Evolutionary conservation across 2,888 invertebrate species (phyloP).

Genomic region (Apamea epomidion): DNA sequence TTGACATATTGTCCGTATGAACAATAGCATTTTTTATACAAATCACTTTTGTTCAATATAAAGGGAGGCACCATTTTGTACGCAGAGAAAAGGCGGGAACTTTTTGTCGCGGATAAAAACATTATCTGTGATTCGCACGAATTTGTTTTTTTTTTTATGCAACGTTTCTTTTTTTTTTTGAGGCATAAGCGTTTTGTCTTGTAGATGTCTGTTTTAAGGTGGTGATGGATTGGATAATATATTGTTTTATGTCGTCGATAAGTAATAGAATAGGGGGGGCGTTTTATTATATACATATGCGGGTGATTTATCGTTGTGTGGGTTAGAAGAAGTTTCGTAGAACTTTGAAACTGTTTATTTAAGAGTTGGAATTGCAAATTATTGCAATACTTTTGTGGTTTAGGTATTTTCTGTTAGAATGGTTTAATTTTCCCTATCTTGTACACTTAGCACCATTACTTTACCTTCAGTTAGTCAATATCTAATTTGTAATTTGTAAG

Average conservation of each 20-base stretch:
- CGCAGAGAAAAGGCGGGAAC: slow-evolving; percentile 62
- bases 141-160: slow-evolving; percentile 62
- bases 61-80: slow-evolving; percentile 69
- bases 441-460: too few species aligned
- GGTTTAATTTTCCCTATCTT: background rate
- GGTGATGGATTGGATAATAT: slow-evolving; percentile 45
- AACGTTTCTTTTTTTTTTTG: slow-evolving; percentile 51
- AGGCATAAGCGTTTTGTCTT: slow-evolving; percentile 50
- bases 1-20: slow-evolving; percentile 82
- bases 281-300: slow-evolving; percentile 25
- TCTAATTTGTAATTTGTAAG: too few species aligned
- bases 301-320: slow-evolving; percentile 21
- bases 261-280: slow-evolving; percentile 21
- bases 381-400: background rate
- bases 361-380: background rate
- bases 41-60: slow-evolving; percentile 79
- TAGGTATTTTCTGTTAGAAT: background rate
- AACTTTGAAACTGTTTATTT: slow-evolving; percentile 1
- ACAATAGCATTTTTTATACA: slow-evolving; percentile 82
- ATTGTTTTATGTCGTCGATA: slow-evolving; percentile 37
- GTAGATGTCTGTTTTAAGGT: slow-evolving; percentile 52
- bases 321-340: slow-evolving; percentile 7
- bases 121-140: slow-evolving; percentile 66
- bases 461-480: too few species aligned
- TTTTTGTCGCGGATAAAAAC: slow-evolving; percentile 65